Base-by-base conservation (phyloP, 2,113 vertebrate genomes). In the human region DNA sequence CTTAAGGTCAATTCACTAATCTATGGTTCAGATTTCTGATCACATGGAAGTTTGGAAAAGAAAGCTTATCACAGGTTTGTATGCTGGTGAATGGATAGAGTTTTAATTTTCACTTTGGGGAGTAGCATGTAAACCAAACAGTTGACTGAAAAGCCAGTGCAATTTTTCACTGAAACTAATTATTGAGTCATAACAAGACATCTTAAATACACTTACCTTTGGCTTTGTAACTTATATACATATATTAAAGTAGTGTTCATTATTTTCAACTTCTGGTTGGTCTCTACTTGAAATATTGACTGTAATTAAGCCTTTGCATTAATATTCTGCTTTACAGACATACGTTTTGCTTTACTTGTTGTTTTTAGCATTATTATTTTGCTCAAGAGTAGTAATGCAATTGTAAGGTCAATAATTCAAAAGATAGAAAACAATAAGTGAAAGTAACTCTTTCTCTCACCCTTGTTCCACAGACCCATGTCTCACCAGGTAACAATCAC, bases 91-190 rank as follows among this genome's bases (percentile, higher is more conserved):
- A 73, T 43, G 13, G 64, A 55, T 85, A 13, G 22, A 92, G 32
- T 96, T 93, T 90, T 81, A 87, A 70, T 96, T 97, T 43, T 86
- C 25, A 38, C 7, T 92, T 43, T 81, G n/a, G 12, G 43, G 11
- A 50, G 12, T 83, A 72, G 14, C 14, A 38, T 57, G 12, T 70
- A 68, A 95, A 64, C 11, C 45, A 27, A 66, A 45, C 27, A 70
- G 57, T 3, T 87, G 27, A 61, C 10, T 0, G 80, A 59, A 57
- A 1, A 43, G 17, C 16, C 87, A 82, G 30, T 50, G 2, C 25
- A 50, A 89, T 25, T 84, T 82, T 90, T 94, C 11, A 12, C 27
- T 85, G 9, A 76, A 72, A 92, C 10, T 94, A 43, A 55, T 89
- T 83, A 3, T 45, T 87, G 25, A 40, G 11, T 57, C 61, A 45